A percentile compares a stretch with the other conserved stretches of the same genome.
These are phyloP conservation scores for Nibea albiflora DNA, from an alignment of 2,113 vertebrate species.

Conservation along the genomic window DNA sequence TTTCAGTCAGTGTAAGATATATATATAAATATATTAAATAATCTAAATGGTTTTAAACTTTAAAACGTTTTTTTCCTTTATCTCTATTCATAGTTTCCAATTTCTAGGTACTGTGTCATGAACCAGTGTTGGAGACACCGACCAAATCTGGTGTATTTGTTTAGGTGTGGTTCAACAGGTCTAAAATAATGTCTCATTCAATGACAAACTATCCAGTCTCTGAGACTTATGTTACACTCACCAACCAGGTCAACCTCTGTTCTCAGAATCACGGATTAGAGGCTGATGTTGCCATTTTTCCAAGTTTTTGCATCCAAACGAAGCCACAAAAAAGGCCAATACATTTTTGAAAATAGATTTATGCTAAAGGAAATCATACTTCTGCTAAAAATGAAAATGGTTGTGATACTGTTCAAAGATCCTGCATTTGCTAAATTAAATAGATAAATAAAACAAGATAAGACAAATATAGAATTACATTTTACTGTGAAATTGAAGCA, in stretches of 20 bases:
- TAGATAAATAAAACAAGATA: not conserved
- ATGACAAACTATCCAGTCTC: not conserved
- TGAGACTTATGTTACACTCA: not conserved
- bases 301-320: not conserved
- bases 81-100: not conserved
- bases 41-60: not conserved
- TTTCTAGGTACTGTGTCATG: not conserved
- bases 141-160: not conserved
- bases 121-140: not conserved
- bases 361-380: not conserved
- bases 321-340: not conserved
- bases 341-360: not conserved
- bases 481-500: conserved; percentile 2
- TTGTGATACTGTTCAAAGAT: not conserved
- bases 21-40: not conserved
- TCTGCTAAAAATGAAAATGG: not conserved
- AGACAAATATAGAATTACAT: not conserved
- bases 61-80: too few species aligned
- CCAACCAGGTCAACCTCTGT: not conserved
- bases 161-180: not conserved
- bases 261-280: not conserved
- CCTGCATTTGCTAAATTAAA: not conserved
- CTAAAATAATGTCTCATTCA: not conserved
- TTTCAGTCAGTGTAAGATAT: too few species aligned
- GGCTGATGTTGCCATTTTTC: not conserved